Evolutionary conservation across 2,888 invertebrate species (phyloP), one percentile per base, ranked within the genome.

Genomic region (Mimachlamys varia): DNA sequence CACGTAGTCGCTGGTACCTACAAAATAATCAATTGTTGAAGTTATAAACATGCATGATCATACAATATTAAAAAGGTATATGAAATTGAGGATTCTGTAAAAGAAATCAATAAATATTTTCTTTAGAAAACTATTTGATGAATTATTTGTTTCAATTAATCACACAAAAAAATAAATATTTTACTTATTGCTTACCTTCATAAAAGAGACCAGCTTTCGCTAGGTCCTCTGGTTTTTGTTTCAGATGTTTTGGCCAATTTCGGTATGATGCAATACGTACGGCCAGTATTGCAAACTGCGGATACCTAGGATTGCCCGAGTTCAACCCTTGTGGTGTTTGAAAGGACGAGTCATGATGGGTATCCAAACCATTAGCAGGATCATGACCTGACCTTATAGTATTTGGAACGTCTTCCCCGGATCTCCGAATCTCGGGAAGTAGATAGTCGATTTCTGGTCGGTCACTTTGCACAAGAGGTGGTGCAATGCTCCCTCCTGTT

Each of bases 201-300:
- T 99, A 99, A 96, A 98, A 99, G 97, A 99, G 99, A 37, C 99
- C 99, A 88, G 99, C 99, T 93, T 98, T 98, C 22, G 98, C 98
- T 89, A 99, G 97, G 90, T 98, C 97, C 90, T 98, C 97, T 0
- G 98, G 98, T 93, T 98, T 98, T 95, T 98, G 98, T 92, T 97
- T 98, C 97, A 98, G 97, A 89, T 97, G 97, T 90, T 97, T 97
- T 0, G 99, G 98, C 99, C 99, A 99, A 27, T 91, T 91, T 49
- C 88, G 91, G 89, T 91, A 95, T 38, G 93, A 93, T 15, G 90
- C 89, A 22, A 93, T 33, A 15, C 95, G 89, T n/a, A 90, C 89
- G 27, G 91, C 38, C 76, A 91, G 90, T 13, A 91, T 53, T 17
- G 92, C 91, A 91, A 92, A 94, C 22, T 94, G 92, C 10, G 92